Percentiles rank a stretch among this genome's conserved stretches.
phyloP scores from a whole-genome alignment of 37 sponge, comb jelly and placozoan species.

The Hexactinellida sp. region DNA sequence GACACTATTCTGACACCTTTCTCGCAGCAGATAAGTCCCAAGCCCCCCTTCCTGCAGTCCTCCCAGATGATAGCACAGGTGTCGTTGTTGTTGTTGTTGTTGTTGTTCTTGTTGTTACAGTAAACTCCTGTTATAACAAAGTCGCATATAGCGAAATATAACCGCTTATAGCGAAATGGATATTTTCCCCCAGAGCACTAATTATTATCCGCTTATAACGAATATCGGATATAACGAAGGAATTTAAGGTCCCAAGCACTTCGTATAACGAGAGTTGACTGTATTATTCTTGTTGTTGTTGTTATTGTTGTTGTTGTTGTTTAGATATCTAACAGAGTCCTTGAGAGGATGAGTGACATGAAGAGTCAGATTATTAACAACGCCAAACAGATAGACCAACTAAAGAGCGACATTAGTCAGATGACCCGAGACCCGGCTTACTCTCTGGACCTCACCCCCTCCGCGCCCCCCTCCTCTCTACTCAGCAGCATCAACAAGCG shows the following conservation, averaged over 20 bases:
- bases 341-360: background rate
- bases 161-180: too few species aligned
- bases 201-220: too few species aligned
- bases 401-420: background rate
- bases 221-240: too few species aligned
- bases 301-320: background rate
- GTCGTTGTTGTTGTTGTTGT: background rate
- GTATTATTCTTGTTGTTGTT: background rate
- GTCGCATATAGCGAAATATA: too few species aligned
- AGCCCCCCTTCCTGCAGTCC: background rate
- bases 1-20: background rate
- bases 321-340: background rate
- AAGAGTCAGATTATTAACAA: background rate
- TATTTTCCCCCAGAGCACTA: too few species aligned
- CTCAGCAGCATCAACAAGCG: background rate
- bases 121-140: too few species aligned
- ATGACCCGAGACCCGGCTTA: background rate
- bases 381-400: background rate
- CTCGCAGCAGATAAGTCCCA: background rate
- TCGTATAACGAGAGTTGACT: too few species aligned
- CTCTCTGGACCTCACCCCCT: background rate
- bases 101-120: background rate
- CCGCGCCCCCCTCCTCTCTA: background rate
- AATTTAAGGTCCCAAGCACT: too few species aligned
- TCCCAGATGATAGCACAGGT: background rate